Evolutionary conservation across 2,797 vertebrate genomes (phyloP), one percentile per base, ranked within the genome.

Genomic region (Pseudochromis fuscus): DNA sequence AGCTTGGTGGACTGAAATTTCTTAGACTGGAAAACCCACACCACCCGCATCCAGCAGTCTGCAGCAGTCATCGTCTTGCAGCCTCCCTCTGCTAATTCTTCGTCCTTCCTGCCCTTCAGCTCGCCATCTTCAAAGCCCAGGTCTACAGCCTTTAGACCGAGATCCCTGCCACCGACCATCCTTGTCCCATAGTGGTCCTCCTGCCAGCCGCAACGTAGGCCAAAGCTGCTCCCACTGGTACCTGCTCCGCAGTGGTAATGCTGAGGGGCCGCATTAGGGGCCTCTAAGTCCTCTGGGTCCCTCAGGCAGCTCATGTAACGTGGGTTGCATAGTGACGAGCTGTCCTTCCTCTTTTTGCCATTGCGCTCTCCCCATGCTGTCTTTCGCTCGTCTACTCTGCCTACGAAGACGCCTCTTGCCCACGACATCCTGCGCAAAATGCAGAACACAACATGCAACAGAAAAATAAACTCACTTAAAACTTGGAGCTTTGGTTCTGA

Each of bases 261-360:
- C 76, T 91, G 92, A 52, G 88, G 84, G 69, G 90, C 69, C 19
- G 61, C 86, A 49, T 90, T 86, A 4, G 92, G 86, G 18, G 86
- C 82, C 28, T 94, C 94, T 49, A 94, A 92, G 58, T 91, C 90
- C 88, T 96, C 96, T 0, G 94, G 92, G 88, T 97, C 96, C 87
- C 94, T 96, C 78, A 98, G 94, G 91, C 97, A 98, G 93, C 96
- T 98, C 96, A 98, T 96, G 87, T 98, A 99, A 87, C 95, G 96
- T 16, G 95, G 95, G 19, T 94, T 91, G 50, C 97, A 98, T 82
- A 97, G 93, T 19, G 95, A 93, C 1, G 94, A 94, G 80, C 92
- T 91, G 82, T 94, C 91, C 37, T 93, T 95, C 68, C 94, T 95
- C 58, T 94, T 97, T 87, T 96, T 96, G 81, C 97, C 97, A 61